Base-by-base conservation (phyloP, 2,797 vertebrate genomes). In the Ambastaia sidthimunki region DNA sequence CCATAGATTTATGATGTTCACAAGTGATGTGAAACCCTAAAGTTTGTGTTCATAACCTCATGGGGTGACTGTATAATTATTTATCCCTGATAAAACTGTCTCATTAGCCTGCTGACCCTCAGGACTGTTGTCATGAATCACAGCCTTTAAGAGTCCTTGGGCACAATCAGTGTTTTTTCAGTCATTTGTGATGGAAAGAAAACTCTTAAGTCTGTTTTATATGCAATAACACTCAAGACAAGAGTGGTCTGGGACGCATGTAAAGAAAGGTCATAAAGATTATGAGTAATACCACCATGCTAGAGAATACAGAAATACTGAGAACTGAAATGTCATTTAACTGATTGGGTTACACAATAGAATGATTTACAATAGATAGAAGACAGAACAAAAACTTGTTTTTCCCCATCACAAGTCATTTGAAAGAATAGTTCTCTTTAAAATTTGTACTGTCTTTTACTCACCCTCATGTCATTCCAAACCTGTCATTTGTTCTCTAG, bases 51-150 rank as follows among this genome's bases (percentile, higher is more conserved):
- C 71, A 69, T 82, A 74, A 77, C 70, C 57, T 66, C 41, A 10
- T 44, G 41, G 41, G 41, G 41, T 21, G 57, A 71, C 71, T 71
- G 41, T 78, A 70, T 76, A 63, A 81, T 82, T 71, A 73, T 86
- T 84, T 52, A 75, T 76, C 50, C 37, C 23, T 84, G 69, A 86
- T 82, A 66, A 82, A 74, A 75, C n/a, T 2, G 54, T 82, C 80
- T 86, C 82, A 86, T 86, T 82, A 84, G 71, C 59, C 67, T 34
- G 59, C 28, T 80, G 82, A 80, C 80, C 78, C 57, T 55, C 52
- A 16, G 37, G 67, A 71, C 76, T 65, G 71, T 44, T 47, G 72
- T 71, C 16, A 19, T 6, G 52, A 84, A 62, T 72, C 80, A 74
- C 71, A 71, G 52, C 28, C 50, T 57, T 80, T 5, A 67, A 80